Percentiles rank a stretch among this genome's conserved stretches.
Conservation (phyloP, 2,113 vertebrate species). For the Raphicerus campestris region DNA sequence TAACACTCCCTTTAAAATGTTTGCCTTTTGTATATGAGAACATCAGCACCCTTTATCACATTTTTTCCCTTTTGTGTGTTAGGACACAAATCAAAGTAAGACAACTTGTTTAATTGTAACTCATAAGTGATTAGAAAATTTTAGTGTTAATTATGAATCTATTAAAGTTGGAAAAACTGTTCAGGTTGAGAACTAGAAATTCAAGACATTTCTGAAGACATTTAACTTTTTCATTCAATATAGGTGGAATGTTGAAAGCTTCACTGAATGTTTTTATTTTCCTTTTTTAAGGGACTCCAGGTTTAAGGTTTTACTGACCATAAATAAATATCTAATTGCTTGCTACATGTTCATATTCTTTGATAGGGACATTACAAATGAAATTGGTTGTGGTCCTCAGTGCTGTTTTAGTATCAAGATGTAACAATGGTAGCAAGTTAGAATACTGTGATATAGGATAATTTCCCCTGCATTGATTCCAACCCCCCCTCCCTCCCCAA, state of each 20-base stretch:
- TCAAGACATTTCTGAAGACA: not conserved
- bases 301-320: not conserved
- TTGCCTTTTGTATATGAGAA: not conserved
- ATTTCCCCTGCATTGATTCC: not conserved
- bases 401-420: not conserved
- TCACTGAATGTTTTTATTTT: not conserved
- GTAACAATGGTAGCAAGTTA: not conserved
- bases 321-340: not conserved
- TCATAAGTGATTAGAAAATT: not conserved
- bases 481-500: not conserved
- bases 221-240: not conserved
- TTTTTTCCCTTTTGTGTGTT: not conserved
- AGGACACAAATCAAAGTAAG: not conserved
- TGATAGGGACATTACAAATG: not conserved
- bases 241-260: not conserved
- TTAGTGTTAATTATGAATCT: not conserved
- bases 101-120: not conserved
- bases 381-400: not conserved
- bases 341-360: not conserved
- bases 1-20: not conserved
- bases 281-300: not conserved
- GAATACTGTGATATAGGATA: not conserved
- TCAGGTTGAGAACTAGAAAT: slow-evolving; percentile 5
- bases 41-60: not conserved
- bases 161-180: not conserved